phyloP scores from a whole-genome alignment of 1,140 invertebrate species.

The Nasonia vitripennis region DNA sequence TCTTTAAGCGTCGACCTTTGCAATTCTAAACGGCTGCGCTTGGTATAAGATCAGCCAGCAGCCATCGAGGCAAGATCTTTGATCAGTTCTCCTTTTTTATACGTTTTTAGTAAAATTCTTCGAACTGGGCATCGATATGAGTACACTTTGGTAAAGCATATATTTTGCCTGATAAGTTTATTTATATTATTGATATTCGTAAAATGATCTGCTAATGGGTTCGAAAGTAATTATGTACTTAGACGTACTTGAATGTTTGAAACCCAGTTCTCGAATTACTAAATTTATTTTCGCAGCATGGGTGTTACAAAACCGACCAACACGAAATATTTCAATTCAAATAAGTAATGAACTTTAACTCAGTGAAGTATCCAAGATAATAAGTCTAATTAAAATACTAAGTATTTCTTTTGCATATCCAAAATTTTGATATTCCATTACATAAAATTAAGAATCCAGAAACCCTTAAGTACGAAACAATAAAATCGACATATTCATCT shows the following conservation, averaged over 20 bases:
- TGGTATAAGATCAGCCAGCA: background rate
- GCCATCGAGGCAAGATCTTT: background rate
- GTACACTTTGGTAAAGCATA: background rate
- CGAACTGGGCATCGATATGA: background rate
- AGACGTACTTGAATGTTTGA: background rate
- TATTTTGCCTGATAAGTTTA: background rate
- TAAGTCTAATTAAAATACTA: conserved; percentile 13
- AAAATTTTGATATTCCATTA: conserved; percentile 7
- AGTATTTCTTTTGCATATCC: conserved; percentile 30
- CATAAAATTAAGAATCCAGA: background rate
- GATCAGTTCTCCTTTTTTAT: background rate
- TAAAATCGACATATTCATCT: background rate
- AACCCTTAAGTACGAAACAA: background rate
- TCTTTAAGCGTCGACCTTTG: background rate
- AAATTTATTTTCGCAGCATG: background rate
- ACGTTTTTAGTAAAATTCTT: background rate
- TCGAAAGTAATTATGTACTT: background rate
- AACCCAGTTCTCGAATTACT: background rate
- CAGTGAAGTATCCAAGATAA: background rate
- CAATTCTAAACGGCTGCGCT: background rate
- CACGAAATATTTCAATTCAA: background rate
- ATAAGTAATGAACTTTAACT: background rate
- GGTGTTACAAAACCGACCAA: conserved; percentile 26
- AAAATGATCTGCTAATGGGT: background rate
- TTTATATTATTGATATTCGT: background rate